A percentile compares a stretch with the other conserved stretches of the same genome.
Conservation (phyloP, 2,888 invertebrate species). For the Antitype chi region DNA sequence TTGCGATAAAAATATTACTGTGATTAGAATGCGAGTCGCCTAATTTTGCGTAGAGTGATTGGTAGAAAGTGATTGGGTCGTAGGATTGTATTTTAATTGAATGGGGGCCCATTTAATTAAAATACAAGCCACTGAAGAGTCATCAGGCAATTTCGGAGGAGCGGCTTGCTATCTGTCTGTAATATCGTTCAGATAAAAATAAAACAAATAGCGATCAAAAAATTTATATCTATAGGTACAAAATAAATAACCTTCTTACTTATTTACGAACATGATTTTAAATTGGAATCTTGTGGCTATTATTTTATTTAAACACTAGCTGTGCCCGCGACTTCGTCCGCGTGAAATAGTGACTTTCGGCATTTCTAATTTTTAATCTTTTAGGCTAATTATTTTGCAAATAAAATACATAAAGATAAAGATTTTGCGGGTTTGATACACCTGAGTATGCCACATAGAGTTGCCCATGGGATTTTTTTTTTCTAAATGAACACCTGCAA, state of each 20-base stretch:
- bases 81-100: no score
- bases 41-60: constrained; percentile 3
- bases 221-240: neutral
- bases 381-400: no score
- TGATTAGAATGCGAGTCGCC: neutral
- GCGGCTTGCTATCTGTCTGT: neutral
- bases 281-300: neutral
- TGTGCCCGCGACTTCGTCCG: neutral
- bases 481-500: no score
- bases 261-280: neutral
- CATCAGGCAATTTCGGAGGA: neutral
- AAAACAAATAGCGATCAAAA: neutral
- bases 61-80: neutral
- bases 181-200: neutral
- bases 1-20: constrained; percentile 21
- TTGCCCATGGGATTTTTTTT: no score
- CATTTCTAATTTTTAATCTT: no score
- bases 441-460: no score
- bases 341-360: no score
- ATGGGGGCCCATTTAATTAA: neutral
- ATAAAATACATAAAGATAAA: no score
- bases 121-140: neutral
- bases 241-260: neutral
- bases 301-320: neutral
- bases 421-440: no score